Conservation (phyloP, 2,797 vertebrate genomes). For the Austrolebias charrua region DNA sequence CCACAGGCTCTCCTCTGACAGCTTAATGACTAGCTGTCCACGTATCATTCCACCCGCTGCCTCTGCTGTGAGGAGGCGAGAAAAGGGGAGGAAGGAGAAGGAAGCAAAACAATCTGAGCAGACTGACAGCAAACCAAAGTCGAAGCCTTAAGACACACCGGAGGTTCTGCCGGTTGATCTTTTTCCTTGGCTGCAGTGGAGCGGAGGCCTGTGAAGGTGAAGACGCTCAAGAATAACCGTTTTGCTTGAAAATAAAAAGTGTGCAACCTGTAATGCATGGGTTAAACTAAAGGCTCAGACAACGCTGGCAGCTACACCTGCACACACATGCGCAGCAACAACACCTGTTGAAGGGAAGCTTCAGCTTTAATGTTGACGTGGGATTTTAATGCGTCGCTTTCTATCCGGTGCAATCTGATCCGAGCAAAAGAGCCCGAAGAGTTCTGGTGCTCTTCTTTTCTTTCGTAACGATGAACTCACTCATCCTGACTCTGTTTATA, state of each 20-base stretch:
- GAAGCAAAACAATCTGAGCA: constrained; percentile 42
- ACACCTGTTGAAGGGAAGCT: constrained; percentile 7
- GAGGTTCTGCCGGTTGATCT: constrained; percentile 46
- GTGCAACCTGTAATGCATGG: constrained; percentile 8
- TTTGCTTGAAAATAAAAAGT: constrained; percentile 11
- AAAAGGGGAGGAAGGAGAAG: constrained; percentile 22
- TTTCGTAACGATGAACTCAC: background rate
- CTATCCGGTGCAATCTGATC: constrained; percentile 12
- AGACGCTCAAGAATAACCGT: constrained; percentile 43
- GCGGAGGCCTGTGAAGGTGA: constrained; percentile 36
- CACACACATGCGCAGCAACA: constrained; percentile 23
- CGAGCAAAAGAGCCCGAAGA: background rate
- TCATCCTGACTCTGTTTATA: background rate
- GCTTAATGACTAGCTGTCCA: constrained; percentile 70
- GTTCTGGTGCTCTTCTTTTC: background rate
- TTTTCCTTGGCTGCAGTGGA: constrained; percentile 13
- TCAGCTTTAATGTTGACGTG: background rate
- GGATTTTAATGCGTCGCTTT: constrained; percentile 8
- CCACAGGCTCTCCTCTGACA: constrained; percentile 57
- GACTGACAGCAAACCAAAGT: constrained; percentile 41
- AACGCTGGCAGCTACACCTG: constrained; percentile 49
- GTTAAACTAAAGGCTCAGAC: constrained; percentile 18
- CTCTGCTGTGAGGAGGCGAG: constrained; percentile 29
- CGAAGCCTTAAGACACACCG: constrained; percentile 34
- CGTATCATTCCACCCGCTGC: constrained; percentile 55